Percentiles rank a stretch among this genome's conserved stretches.
Evolutionary conservation across 1,140 invertebrate genomes (phyloP).

Genomic region (Pogonomyrmex californicus): DNA sequence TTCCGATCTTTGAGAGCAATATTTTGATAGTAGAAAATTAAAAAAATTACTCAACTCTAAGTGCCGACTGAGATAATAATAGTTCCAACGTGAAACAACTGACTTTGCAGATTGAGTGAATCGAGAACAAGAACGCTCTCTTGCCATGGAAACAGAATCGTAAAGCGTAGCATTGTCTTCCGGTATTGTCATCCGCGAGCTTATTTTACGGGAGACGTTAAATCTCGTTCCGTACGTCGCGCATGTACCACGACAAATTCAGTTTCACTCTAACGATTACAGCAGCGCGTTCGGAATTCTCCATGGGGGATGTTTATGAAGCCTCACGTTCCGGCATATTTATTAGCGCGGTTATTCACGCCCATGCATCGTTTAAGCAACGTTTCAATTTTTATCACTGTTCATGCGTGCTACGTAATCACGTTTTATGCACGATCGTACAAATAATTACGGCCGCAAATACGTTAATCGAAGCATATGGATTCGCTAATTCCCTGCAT

Average conservation of each 20-base stretch:
- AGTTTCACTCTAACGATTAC: slow-evolving; percentile 69
- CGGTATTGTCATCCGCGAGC: slow-evolving; percentile 19
- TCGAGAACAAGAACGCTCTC: neutral
- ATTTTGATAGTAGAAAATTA: slow-evolving; percentile 25
- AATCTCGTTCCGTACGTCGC: slow-evolving; percentile 47
- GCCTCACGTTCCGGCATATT: slow-evolving; percentile 65
- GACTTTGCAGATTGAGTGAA: slow-evolving; percentile 32
- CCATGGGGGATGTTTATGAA: slow-evolving; percentile 64
- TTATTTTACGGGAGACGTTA: slow-evolving; percentile 48
- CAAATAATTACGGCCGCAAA: slow-evolving; percentile 27
- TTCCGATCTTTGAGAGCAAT: neutral
- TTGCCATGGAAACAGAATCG: slow-evolving; percentile 17
- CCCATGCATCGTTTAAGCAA: slow-evolving; percentile 49
- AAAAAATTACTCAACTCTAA: slow-evolving; percentile 4
- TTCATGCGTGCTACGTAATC: slow-evolving; percentile 18
- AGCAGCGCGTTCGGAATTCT: slow-evolving; percentile 52
- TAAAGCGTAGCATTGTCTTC: slow-evolving; percentile 17
- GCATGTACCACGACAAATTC: slow-evolving; percentile 54
- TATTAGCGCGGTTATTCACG: slow-evolving; percentile 64
- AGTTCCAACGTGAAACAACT: neutral
- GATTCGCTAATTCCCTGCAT: slow-evolving; percentile 3
- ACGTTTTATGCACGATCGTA: slow-evolving; percentile 4
- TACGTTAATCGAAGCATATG: slow-evolving; percentile 5
- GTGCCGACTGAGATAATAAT: slow-evolving; percentile 25
- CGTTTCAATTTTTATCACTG: slow-evolving; percentile 63